A percentile compares a stretch with the other conserved stretches of the same genome.
phyloP scores from a whole-genome alignment of 2,888 invertebrate genomes.

The Epirrita christyi region DNA sequence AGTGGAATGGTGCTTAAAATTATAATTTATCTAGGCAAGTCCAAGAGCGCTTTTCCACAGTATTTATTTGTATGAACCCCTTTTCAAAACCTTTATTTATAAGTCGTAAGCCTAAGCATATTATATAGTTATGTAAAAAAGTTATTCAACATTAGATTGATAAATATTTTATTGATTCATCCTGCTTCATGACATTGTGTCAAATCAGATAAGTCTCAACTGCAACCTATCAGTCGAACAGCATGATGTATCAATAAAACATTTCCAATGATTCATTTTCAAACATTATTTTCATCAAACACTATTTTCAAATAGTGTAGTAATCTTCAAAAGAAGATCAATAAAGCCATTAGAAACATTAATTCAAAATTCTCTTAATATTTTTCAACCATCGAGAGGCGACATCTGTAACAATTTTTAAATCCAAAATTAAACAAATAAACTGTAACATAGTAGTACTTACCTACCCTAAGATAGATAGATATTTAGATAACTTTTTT shows the following conservation, averaged over 20 bases:
- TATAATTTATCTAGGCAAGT: conserved; percentile 24
- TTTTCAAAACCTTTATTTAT: conserved; percentile 15
- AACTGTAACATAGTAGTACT: too few species aligned
- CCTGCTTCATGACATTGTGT: background rate
- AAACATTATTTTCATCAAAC: conserved; percentile 21
- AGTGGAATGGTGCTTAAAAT: conserved; percentile 28
- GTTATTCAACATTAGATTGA: conserved; percentile 17
- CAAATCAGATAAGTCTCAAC: too few species aligned
- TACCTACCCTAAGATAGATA: too few species aligned
- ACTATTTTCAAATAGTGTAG: conserved; percentile 18
- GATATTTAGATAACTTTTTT: too few species aligned
- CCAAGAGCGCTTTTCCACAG: background rate
- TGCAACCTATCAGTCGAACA: background rate
- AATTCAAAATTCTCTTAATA: conserved; percentile 17
- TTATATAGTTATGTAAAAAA: conserved; percentile 28
- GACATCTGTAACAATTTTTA: conserved; percentile 6
- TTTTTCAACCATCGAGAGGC: conserved; percentile 10
- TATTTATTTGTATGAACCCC: conserved; percentile 17
- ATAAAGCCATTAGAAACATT: conserved; percentile 28
- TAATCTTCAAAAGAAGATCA: conserved; percentile 30
- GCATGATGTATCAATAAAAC: conserved; percentile 11
- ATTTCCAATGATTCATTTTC: conserved; percentile 10
- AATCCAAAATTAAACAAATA: too few species aligned
- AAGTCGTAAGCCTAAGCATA: conserved; percentile 26
- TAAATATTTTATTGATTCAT: conserved; percentile 18